Evolutionary conservation across 2,797 vertebrate species (phyloP).

Genomic region (Acanthis flammea): DNA sequence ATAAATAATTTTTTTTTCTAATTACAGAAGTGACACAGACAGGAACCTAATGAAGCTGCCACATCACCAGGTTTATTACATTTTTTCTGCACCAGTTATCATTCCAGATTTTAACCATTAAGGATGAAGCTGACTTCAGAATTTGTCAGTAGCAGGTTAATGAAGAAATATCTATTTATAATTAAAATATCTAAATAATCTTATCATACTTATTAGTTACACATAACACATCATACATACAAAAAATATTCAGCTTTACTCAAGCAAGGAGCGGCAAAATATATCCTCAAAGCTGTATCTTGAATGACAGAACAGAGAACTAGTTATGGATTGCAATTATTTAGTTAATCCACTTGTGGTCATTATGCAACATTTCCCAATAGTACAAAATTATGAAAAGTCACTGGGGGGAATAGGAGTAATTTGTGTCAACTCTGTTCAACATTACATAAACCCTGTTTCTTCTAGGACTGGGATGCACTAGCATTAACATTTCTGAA

Average conservation of each 20-base stretch:
- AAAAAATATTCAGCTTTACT: not conserved
- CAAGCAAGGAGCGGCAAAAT: not conserved
- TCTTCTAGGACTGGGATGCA: not conserved
- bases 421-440: not conserved
- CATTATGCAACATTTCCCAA: not conserved
- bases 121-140: not conserved
- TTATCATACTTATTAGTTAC: not conserved
- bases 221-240: not conserved
- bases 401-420: rapidly evolving
- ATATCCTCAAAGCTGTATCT: not conserved
- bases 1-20: not conserved
- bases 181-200: not conserved
- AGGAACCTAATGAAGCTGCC: not conserved
- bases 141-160: not conserved
- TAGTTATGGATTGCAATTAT: not conserved
- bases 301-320: not conserved
- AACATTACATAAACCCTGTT: not conserved
- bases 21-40: not conserved
- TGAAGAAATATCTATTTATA: not conserved
- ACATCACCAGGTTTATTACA: not conserved
- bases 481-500: not conserved
- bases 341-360: not conserved
- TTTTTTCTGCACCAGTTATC: not conserved
- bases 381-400: not conserved
- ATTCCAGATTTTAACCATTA: not conserved